Evolutionary conservation across 1,140 invertebrate species (phyloP), one percentile per base, ranked within the genome.

Genomic region (Mamestra configurata): DNA sequence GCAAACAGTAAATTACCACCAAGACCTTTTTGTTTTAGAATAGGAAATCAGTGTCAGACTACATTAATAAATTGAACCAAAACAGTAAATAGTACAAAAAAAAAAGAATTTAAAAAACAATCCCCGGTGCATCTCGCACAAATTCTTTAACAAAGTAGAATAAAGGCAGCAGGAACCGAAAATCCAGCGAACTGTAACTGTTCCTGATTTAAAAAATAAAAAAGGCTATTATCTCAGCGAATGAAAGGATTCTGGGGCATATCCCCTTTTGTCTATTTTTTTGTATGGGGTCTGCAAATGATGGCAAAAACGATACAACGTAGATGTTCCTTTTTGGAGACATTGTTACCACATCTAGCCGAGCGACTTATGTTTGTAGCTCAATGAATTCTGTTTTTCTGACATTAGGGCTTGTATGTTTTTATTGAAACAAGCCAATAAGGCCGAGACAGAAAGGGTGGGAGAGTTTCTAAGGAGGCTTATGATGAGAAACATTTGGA

Each of bases 171-270:
- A 73, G 20, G 61, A 72, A 49, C 59, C 57, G 40, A 61, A 70
- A 79, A 73, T 64, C 78, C 80, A 79, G 71, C 46, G 46, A 22
- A 70, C 46, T 72, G 70, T 68, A 40, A 64, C 35, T 20, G 59
- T 64, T 76, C 49, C 66, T 68, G 77, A 78, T 75, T 64, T 49
- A 55, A 57, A 43, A 81, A 81, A 81, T 81, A 81, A 81, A 81
- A 73, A 78, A 75, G 59, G 68, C 76, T 72, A 78, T 81, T 81
- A 81, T 78, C 57, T 68, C 64, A 72, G 61, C 73, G 76, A 77
- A 73, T 75, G 80, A 71, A 70, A 70, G 76, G 70, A 59, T 78
- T 78, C 20, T 37, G 27, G 43, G 64, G 76, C 43, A 73, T 61
- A 55, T 40, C 49, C 61, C 51, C 35, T 61, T 78, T 78, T 80